These are phyloP conservation scores for Todiramphus chloris DNA, from an alignment of 2,113 vertebrate species.

Conservation along the genomic window DNA sequence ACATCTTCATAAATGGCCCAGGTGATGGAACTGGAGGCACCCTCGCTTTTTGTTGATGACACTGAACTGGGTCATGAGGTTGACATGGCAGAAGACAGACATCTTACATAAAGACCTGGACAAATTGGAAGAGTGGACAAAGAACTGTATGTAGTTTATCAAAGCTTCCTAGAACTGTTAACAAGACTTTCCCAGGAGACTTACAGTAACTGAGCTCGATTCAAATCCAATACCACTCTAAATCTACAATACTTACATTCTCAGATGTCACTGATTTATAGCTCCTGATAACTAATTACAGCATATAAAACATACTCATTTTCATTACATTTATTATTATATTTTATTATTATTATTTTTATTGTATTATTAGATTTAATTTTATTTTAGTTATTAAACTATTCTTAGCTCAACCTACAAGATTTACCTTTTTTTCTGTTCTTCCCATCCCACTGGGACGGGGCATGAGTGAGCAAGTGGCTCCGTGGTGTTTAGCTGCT, in stretches of 20 bases:
- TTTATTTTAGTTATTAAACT: background rate
- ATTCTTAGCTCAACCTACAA: background rate
- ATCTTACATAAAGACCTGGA: background rate
- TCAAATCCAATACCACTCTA: background rate
- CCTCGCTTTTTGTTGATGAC: background rate
- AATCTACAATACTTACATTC: background rate
- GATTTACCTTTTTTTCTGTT: background rate
- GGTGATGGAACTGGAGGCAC: background rate
- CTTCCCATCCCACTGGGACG: background rate
- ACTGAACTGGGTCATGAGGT: background rate
- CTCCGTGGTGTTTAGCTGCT: background rate
- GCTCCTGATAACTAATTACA: background rate
- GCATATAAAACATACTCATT: background rate
- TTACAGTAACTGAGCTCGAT: background rate
- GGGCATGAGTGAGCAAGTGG: too few relatives aligned
- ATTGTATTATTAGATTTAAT: background rate
- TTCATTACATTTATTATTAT: background rate
- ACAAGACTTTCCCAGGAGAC: background rate
- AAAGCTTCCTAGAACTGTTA: background rate
- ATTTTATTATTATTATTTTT: background rate
- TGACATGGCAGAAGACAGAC: background rate
- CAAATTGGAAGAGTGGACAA: background rate
- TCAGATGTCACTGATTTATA: background rate
- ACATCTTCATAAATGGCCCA: background rate
- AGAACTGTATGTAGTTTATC: background rate